These are phyloP conservation scores for Progne subis DNA, from an alignment of 2,113 vertebrate genomes.

Conservation along the genomic window DNA sequence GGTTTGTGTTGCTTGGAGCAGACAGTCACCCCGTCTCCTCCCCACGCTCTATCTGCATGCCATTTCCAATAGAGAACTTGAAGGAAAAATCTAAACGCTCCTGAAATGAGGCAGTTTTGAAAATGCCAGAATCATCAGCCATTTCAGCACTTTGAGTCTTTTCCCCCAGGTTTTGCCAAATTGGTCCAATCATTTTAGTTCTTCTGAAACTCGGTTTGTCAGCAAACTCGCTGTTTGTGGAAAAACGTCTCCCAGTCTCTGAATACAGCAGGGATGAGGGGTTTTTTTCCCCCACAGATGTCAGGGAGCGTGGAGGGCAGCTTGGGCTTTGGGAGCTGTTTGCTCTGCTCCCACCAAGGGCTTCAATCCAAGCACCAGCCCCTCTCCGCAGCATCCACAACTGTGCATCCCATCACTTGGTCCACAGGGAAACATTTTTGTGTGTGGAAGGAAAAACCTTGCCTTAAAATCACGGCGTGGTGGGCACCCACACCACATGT, in stretches of 20 bases:
- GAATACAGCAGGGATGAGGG: background rate
- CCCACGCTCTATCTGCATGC: background rate
- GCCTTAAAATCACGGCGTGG: rapidly evolving
- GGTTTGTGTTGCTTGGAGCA: background rate
- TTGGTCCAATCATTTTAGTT: slow-evolving; percentile 65
- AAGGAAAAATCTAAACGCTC: background rate
- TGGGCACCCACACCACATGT: background rate
- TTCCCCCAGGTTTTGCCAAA: slow-evolving; percentile 55
- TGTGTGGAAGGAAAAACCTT: background rate
- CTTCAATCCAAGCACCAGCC: background rate
- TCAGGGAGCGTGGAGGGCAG: rapidly evolving
- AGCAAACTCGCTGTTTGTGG: slow-evolving; percentile 27
- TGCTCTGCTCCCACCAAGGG: background rate
- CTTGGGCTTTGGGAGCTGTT: background rate
- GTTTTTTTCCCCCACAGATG: background rate
- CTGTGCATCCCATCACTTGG: background rate
- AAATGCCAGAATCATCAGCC: slow-evolving; percentile 58
- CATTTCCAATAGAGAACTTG: background rate
- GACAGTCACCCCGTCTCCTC: background rate
- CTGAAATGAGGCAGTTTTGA: slow-evolving; percentile 55
- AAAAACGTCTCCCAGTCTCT: background rate
- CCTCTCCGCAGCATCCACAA: background rate
- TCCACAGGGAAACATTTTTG: background rate
- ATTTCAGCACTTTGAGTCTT: slow-evolving; percentile 51
- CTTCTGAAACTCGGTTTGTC: slow-evolving; percentile 33